Conservation (phyloP, 2,888 invertebrate genomes). For the Drosophila anomalata region DNA sequence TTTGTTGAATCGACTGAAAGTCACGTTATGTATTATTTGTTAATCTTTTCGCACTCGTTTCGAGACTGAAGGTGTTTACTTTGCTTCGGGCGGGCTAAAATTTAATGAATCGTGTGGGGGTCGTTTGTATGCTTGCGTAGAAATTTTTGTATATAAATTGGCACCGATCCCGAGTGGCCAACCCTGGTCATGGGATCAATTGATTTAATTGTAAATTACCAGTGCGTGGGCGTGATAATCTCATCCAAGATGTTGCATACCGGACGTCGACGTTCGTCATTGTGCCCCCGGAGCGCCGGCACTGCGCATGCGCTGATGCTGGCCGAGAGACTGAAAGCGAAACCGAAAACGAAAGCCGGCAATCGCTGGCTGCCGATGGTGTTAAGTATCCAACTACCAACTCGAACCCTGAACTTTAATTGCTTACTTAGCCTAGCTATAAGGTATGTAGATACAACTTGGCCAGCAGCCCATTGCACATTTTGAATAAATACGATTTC, state of each 20-base stretch:
- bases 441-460: slow-evolving; percentile 65
- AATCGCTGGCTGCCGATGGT: slow-evolving; percentile 19
- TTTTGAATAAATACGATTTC: slow-evolving; percentile 51
- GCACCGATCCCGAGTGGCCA: neutral
- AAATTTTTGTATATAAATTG: slow-evolving; percentile 9
- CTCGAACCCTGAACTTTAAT: slow-evolving; percentile 18
- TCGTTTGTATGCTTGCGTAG: slow-evolving; percentile 1
- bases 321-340: neutral
- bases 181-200: slow-evolving; percentile 5
- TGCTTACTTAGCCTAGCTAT: slow-evolving; percentile 43
- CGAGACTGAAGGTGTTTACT: slow-evolving; percentile 36
- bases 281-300: neutral
- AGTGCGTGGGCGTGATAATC: neutral
- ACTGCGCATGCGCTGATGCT: slow-evolving; percentile 35
- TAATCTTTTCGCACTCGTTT: slow-evolving; percentile 18
- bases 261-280: slow-evolving; percentile 2
- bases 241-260: neutral
- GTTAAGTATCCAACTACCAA: slow-evolving; percentile 35
- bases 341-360: slow-evolving; percentile 1
- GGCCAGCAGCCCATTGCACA: slow-evolving; percentile 33
- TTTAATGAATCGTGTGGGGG: slow-evolving; percentile 5
- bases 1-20: slow-evolving; percentile 21
- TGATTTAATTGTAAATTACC: neutral
- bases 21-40: slow-evolving; percentile 39
- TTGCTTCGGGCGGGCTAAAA: slow-evolving; percentile 34